phyloP scores from a whole-genome alignment of 2,113 vertebrate species.

The Abramis brama region DNA sequence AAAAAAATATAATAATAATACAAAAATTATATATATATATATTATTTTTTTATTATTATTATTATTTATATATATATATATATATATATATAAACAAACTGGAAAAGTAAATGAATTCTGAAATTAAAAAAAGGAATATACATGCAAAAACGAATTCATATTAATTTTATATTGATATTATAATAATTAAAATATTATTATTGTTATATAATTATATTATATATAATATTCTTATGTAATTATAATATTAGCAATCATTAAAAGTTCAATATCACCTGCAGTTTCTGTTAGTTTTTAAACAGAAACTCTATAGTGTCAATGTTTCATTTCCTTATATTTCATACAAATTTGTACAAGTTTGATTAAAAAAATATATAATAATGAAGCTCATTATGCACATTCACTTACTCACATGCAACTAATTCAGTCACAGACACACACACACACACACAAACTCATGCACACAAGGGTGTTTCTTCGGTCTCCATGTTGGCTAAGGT shows the following conservation, averaged over 20 bases:
- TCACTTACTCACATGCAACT: slow-evolving; percentile 13
- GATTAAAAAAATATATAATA: background rate
- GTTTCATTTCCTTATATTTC: background rate
- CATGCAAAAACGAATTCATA: too few relatives aligned
- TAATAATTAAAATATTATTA: background rate
- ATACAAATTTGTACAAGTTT: background rate
- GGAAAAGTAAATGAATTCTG: too few relatives aligned
- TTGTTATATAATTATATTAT: background rate
- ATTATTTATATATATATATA: too few relatives aligned
- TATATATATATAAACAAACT: too few relatives aligned
- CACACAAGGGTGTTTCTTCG: slow-evolving; percentile 66
- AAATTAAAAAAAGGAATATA: too few relatives aligned
- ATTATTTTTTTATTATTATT: too few relatives aligned
- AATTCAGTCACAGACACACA: slow-evolving; percentile 20
- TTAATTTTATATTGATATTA: too few relatives aligned
- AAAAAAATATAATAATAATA: too few relatives aligned
- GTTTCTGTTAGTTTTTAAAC: too few relatives aligned
- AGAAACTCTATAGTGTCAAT: background rate
- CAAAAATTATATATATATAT: too few relatives aligned
- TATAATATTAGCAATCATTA: background rate
- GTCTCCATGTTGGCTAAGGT: slow-evolving; percentile 70
- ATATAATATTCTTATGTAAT: background rate
- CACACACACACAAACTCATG: background rate
- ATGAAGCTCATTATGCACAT: background rate
- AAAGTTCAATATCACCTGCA: background rate